A percentile compares a stretch with the other conserved stretches of the same genome.
phyloP scores from a whole-genome alignment of 2,113 vertebrate genomes.

The Casuarius casuarius region DNA sequence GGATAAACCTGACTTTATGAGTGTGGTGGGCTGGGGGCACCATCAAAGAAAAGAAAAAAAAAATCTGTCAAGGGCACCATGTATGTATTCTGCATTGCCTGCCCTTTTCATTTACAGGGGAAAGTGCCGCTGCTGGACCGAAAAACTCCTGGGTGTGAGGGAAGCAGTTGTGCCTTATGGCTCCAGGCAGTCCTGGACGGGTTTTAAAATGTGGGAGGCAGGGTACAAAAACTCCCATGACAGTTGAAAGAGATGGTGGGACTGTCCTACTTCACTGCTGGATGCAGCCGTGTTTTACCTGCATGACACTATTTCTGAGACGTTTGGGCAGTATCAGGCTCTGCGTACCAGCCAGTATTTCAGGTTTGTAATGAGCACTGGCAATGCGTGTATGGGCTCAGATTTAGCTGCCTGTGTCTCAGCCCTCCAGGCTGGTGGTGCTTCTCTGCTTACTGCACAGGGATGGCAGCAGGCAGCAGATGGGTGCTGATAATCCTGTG shows the following conservation, averaged over 20 bases:
- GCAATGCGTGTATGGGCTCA: neutral
- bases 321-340: no score
- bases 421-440: neutral
- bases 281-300: neutral
- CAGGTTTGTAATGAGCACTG: no score
- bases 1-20: neutral
- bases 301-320: neutral
- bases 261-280: neutral
- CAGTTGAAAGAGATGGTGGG: neutral
- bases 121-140: neutral
- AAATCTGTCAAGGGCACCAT: neutral
- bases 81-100: neutral
- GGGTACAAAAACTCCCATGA: accelerated
- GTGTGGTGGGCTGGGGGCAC: neutral
- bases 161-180: neutral
- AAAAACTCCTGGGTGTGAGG: neutral
- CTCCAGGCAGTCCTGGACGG: neutral
- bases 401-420: neutral
- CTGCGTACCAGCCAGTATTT: accelerated
- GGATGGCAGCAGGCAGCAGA: no score
- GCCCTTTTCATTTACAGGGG: neutral
- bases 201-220: neutral
- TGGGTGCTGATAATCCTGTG: neutral
- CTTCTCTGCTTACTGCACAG: neutral
- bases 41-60: neutral